Evolutionary conservation across 2,888 invertebrate species (phyloP), one percentile per base, ranked within the genome.

Genomic region (Agelastica alni): DNA sequence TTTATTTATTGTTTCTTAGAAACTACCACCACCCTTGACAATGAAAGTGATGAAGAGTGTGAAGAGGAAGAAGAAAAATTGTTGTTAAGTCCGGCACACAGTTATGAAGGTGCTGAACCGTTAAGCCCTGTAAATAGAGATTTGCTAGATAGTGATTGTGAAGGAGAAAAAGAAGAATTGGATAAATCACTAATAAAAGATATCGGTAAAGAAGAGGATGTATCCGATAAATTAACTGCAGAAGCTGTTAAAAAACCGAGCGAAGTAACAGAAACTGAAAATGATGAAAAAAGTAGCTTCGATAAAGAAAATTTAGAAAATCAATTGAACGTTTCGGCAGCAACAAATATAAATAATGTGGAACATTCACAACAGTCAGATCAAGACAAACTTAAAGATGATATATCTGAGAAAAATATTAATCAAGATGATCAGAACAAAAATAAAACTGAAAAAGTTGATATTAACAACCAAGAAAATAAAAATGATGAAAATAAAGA

Each of bases 31-130:
- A 17, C 36, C 20, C 36, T 52, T 28, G 51, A 49, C 39, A 41
- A 37, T 18, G 61, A 60, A 41, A 61, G 51, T 49, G 57, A 54
- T 46, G 51, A 58, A 20, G 55, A 59, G 10, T 41, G 41, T 22
- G 42, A 45, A 31, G 48, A 47, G 37, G 53, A 58, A 31, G 48
- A 58, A 34, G 53, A 56, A 43, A 48, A 56, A 44, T 51, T 49
- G 3, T 10, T 53, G 18, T 31, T 56, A 2, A 59, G 51, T 46
- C 56, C 49, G 14, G 51, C 51, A 17, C 56, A 56, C 13, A 49
- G 53, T 28, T n/a, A 48, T 39, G 53, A 59, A 28, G 56, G 42
- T 37, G 56, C 51, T 37, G 58, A 61, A 47, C 49, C 43, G 4
- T 47, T 48, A 22, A 56, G 52, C 18, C 52, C 54, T 4, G 55